Evolutionary conservation across 2,888 invertebrate genomes (phyloP).

Genomic region (Brachyopa scutellaris): DNA sequence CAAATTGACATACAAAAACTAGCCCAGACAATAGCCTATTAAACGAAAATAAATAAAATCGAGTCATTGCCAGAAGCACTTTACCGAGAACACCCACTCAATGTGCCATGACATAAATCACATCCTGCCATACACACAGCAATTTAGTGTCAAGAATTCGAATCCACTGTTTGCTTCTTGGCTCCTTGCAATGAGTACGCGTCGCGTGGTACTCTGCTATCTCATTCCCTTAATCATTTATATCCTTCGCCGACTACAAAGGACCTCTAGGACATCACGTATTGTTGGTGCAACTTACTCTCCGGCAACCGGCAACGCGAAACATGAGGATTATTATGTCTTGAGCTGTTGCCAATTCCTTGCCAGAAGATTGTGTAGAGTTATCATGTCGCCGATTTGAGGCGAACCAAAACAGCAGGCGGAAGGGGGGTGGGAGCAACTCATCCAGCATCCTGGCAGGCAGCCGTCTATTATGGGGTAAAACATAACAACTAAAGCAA

Average conservation of each 20-base stretch:
- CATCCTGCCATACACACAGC: conserved; percentile 69
- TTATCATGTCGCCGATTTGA: conserved; percentile 72
- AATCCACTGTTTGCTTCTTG: conserved; percentile 65
- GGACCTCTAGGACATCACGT: conserved; percentile 71
- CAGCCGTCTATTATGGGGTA: not conserved
- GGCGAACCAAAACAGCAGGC: conserved; percentile 66
- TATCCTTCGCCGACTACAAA: conserved; percentile 21
- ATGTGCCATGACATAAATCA: conserved; percentile 55
- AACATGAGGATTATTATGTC: conserved; percentile 75
- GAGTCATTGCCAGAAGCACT: conserved; percentile 28
- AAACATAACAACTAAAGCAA: not conserved
- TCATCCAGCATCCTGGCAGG: conserved; percentile 40
- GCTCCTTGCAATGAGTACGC: conserved; percentile 42
- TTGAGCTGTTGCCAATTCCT: conserved; percentile 74
- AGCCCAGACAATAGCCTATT: conserved; percentile 62
- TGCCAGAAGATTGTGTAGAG: conserved; percentile 56
- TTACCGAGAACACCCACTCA: conserved; percentile 17
- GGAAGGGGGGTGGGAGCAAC: conserved; percentile 40
- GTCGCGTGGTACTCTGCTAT: conserved; percentile 35
- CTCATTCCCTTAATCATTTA: conserved; percentile 30
- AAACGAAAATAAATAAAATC: conserved; percentile 62
- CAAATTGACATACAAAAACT: conserved; percentile 20
- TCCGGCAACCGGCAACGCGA: conserved; percentile 38
- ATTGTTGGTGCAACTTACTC: conserved; percentile 57
- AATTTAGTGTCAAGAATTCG: conserved; percentile 66